These are phyloP conservation scores for Trissolcus brochymenae DNA, from an alignment of 2,888 invertebrate species.

Conservation along the genomic window DNA sequence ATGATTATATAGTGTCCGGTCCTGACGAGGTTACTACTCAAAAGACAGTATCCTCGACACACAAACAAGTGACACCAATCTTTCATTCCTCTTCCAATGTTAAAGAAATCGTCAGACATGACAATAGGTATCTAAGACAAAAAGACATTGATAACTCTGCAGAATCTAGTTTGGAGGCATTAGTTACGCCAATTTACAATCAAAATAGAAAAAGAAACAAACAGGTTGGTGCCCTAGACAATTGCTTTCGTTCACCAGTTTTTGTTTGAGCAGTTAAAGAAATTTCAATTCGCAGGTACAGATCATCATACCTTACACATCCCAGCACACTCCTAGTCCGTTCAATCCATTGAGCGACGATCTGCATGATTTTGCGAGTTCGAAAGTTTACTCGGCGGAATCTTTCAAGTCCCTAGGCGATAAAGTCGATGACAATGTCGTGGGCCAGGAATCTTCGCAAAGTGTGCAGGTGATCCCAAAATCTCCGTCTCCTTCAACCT, in stretches of 20 bases:
- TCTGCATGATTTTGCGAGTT: slow-evolving; percentile 59
- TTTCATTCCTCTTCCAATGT: slow-evolving; percentile 20
- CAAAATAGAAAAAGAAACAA: slow-evolving; percentile 28
- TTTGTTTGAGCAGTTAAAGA: background rate
- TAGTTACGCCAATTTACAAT: slow-evolving; percentile 32
- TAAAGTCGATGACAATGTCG: slow-evolving; percentile 58
- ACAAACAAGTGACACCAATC: slow-evolving; percentile 18
- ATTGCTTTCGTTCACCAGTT: background rate
- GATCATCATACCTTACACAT: slow-evolving; percentile 89
- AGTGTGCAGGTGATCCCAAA: slow-evolving; percentile 58
- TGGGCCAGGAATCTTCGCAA: slow-evolving; percentile 59
- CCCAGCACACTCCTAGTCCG: slow-evolving; percentile 79
- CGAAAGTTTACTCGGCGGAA: slow-evolving; percentile 3
- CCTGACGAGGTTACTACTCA: slow-evolving; percentile 27
- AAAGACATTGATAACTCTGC: slow-evolving; percentile 35
- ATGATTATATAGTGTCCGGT: slow-evolving; percentile 61
- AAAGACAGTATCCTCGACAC: slow-evolving; percentile 6
- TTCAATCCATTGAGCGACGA: slow-evolving; percentile 74
- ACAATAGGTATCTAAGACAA: slow-evolving; percentile 22
- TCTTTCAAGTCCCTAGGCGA: slow-evolving; percentile 8
- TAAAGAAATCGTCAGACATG: slow-evolving; percentile 49
- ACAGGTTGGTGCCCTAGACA: slow-evolving; percentile 22
- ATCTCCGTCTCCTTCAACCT: slow-evolving; percentile 15
- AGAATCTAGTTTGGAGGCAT: slow-evolving; percentile 37
- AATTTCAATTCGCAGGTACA: slow-evolving; percentile 79